A percentile compares a stretch with the other conserved stretches of the same genome.
These are phyloP conservation scores for Scaptomyza cyrtandrae DNA, from an alignment of 2,888 invertebrate genomes.

Conservation along the genomic window DNA sequence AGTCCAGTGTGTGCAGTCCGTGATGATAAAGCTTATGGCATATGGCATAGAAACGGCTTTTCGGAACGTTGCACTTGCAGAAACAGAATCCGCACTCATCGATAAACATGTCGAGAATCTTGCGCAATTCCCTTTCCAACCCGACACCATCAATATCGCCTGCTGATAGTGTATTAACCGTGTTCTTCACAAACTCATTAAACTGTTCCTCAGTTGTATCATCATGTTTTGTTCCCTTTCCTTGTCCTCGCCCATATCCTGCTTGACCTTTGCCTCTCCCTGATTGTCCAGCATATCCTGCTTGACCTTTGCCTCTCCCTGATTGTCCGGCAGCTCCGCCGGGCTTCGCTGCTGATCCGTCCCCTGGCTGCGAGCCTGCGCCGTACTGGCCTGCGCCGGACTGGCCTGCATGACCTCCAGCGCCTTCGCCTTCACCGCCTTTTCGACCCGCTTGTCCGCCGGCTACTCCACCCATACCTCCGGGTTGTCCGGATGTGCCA, in stretches of 20 bases:
- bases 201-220: slow-evolving; percentile 56
- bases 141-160: slow-evolving; percentile 69
- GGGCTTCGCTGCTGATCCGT: background rate
- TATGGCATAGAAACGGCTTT: slow-evolving; percentile 76
- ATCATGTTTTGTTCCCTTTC: slow-evolving; percentile 28
- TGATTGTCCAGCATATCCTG: background rate
- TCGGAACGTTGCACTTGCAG: slow-evolving; percentile 75
- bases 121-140: slow-evolving; percentile 76
- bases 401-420: too few relatives aligned
- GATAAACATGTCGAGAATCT: slow-evolving; percentile 76
- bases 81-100: slow-evolving; percentile 78
- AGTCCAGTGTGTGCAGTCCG: slow-evolving; percentile 74
- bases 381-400: too few relatives aligned
- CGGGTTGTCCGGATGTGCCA: background rate
- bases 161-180: slow-evolving; percentile 56
- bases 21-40: slow-evolving; percentile 80
- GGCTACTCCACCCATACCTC: background rate
- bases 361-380: background rate
- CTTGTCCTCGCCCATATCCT: slow-evolving; percentile 1
- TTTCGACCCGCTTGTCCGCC: background rate
- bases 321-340: background rate
- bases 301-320: background rate
- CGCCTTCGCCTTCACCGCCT: too few relatives aligned
- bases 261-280: background rate
- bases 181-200: slow-evolving; percentile 66